Evolutionary conservation across 1,140 invertebrate genomes (phyloP).

Genomic region (Acromyrmex echinatior): DNA sequence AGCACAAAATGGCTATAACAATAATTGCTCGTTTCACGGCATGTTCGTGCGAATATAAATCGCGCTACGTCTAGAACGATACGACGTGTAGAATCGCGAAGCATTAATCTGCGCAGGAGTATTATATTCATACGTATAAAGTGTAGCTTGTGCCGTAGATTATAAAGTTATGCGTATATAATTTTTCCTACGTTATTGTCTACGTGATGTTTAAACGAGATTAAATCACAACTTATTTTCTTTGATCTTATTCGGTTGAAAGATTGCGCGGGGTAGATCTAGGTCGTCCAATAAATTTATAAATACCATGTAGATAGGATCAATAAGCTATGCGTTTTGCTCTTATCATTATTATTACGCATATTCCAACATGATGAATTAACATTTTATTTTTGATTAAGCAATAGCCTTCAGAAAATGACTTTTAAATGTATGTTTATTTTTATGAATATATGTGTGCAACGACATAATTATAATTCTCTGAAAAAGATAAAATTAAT

Average conservation of each 20-base stretch:
- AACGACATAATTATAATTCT: not conserved
- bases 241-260: not conserved
- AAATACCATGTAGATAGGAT: not conserved
- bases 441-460: not conserved
- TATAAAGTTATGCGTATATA: constrained; percentile 35
- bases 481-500: not conserved
- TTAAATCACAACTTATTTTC: constrained; percentile 40
- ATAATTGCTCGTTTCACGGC: constrained; percentile 64
- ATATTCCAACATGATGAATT: not conserved
- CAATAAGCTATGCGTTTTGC: not conserved
- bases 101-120: constrained; percentile 46
- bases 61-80: constrained; percentile 52
- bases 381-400: constrained; percentile 6
- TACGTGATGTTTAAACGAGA: constrained; percentile 22
- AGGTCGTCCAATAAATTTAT: not conserved
- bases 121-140: constrained; percentile 57
- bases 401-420: not conserved
- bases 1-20: constrained; percentile 63
- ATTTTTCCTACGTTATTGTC: constrained; percentile 46
- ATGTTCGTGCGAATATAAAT: constrained; percentile 63
- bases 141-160: not conserved
- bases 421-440: not conserved
- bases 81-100: constrained; percentile 60
- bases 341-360: not conserved
- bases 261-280: constrained; percentile 7